These are phyloP conservation scores for Ascidia mentula DNA, from an alignment of 23 tunicate genomes.

Conservation along the genomic window DNA sequence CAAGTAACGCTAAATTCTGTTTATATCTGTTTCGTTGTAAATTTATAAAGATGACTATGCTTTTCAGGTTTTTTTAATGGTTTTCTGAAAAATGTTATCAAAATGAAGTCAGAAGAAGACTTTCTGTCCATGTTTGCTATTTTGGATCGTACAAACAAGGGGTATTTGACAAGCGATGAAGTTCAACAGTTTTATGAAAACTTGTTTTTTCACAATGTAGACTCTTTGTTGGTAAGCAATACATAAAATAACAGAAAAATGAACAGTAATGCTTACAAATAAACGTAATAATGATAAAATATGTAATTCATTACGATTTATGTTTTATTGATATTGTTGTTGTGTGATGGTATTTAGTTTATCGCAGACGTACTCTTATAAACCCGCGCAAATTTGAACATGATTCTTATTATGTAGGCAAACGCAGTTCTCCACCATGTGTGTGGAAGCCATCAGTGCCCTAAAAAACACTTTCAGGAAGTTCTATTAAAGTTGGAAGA, in stretches of 20 bases:
- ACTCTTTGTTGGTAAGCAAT: slow-evolving; percentile 34
- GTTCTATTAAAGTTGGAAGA: slow-evolving; percentile 58
- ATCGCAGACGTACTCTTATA: neutral
- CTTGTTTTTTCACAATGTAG: slow-evolving; percentile 38
- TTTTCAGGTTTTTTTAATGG: neutral
- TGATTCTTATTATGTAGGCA: slow-evolving; percentile 15
- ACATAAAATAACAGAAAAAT: too few species aligned
- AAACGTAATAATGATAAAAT: too few species aligned
- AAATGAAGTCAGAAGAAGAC: slow-evolving; percentile 57
- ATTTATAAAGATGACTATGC: neutral
- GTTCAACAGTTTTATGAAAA: slow-evolving; percentile 45
- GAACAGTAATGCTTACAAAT: too few species aligned
- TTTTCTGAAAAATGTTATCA: neutral
- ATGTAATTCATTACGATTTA: too few species aligned
- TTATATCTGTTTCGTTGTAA: neutral
- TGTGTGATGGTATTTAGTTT: too few species aligned
- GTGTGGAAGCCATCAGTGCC: slow-evolving; percentile 15
- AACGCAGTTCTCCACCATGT: slow-evolving; percentile 44
- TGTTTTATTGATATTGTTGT: too few species aligned
- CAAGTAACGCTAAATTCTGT: neutral
- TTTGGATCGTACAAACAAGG: slow-evolving; percentile 41
- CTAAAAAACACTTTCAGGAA: slow-evolving; percentile 38
- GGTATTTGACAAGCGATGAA: slow-evolving; percentile 49
- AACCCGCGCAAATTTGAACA: neutral
- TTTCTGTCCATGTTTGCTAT: slow-evolving; percentile 60